Base-by-base conservation (phyloP, 2,113 vertebrate genomes). In the Emydocephalus ijimae region DNA sequence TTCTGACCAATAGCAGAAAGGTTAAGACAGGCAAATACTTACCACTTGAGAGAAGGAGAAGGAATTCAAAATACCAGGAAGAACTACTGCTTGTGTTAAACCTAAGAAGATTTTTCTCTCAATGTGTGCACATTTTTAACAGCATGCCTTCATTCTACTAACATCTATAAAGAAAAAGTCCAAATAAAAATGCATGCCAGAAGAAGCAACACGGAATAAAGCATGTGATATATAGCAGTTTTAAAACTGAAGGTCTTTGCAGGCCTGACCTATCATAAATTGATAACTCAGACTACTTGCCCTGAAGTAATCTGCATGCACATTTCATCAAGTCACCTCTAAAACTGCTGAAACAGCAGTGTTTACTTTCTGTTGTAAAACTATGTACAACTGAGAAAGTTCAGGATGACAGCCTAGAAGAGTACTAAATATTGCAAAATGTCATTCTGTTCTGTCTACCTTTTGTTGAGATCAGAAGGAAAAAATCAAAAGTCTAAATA, bases 251-350 rank as follows among this genome's bases (percentile, higher is more conserved):
- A 93, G 39, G 85, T 50, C 91, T 95, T 90, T 21, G 3, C 89
- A 55, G 85, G 55, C 59, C 91, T 52, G 52, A 95, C 94, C 95
- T 91, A 92, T 87, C 92, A 94, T 91, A 89, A 96, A 96, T 45
- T 94, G 93, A 93, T 56, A 90, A 91, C 92, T 94, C 1, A 12
- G 81, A 56, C 92, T 74, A 92, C 69, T 81, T 85, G 94, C 88
- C 88, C 94, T 92, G 90, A 94, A 93, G 91, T 93, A 89, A 95
- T 89, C 89, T 87, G 88, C 91, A 90, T 94, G 24, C 59, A 85
- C 94, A 94, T 96, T 96, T 97, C 94, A 95, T 90, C 89, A 74
- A 94, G 91, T 94, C 92, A 96, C 94, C 91, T 97, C 94, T 93
- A 93, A 93, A 97, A 93, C 1, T 21, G 92, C 96, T 96, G 96